Percentiles rank a stretch among this genome's conserved stretches.
These are phyloP conservation scores for Chrysopilus asiliformis DNA, from an alignment of 2,888 invertebrate species.

Conservation along the genomic window DNA sequence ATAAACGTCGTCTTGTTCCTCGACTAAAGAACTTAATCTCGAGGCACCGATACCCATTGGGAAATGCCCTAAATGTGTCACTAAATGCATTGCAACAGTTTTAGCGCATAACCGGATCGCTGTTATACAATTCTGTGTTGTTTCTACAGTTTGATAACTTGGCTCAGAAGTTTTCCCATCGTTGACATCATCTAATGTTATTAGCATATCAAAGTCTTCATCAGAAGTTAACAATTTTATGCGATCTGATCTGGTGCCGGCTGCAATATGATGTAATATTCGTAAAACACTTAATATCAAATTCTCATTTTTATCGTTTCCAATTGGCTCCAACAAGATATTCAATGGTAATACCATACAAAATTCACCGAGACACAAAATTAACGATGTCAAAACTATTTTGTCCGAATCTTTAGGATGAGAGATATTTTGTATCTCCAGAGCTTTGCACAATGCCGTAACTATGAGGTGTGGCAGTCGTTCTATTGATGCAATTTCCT, in stretches of 20 bases:
- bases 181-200: slow-evolving; percentile 28
- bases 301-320: slow-evolving; percentile 30
- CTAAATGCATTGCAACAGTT: slow-evolving; percentile 62
- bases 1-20: slow-evolving; percentile 77
- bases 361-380: slow-evolving; percentile 87
- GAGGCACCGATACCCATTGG: slow-evolving; percentile 84
- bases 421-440: slow-evolving; percentile 32
- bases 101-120: slow-evolving; percentile 46
- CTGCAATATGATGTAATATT: slow-evolving; percentile 39
- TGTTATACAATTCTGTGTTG: slow-evolving; percentile 38
- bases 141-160: slow-evolving; percentile 32
- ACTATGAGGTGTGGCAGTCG: slow-evolving; percentile 30
- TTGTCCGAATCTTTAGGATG: slow-evolving; percentile 34
- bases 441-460: slow-evolving; percentile 31
- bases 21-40: slow-evolving; percentile 75
- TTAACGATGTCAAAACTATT: slow-evolving; percentile 44
- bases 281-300: slow-evolving; percentile 58
- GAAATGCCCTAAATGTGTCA: slow-evolving; percentile 88
- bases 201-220: slow-evolving; percentile 35
- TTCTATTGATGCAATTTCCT: slow-evolving; percentile 28
- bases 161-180: slow-evolving; percentile 27
- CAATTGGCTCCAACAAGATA: slow-evolving; percentile 40
- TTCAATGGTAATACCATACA: slow-evolving; percentile 69
- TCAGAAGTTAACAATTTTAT: slow-evolving; percentile 30
- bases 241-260: slow-evolving; percentile 28